Conservation (phyloP, 2,888 invertebrate genomes). For the Elysia crispata region DNA sequence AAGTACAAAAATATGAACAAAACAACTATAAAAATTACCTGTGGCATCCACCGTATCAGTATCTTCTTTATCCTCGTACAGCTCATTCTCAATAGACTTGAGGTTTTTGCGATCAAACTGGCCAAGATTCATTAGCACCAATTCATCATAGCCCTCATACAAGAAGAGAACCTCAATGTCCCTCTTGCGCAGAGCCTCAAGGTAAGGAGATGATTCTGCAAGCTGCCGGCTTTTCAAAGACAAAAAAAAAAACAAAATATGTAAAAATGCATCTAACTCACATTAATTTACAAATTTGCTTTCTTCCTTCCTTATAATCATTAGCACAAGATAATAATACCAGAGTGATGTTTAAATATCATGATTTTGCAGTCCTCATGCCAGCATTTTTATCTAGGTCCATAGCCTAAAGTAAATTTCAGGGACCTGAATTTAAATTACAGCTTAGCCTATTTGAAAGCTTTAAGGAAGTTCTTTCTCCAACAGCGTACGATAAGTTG, state of each 20-base stretch:
- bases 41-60: conserved; percentile 62
- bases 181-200: conserved; percentile 91
- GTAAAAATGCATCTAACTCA: no score
- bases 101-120: conserved; percentile 88
- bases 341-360: no score
- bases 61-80: conserved; percentile 83
- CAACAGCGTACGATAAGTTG: no score
- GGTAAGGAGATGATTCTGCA: conserved; percentile 96
- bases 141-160: conserved; percentile 97
- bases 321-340: no score
- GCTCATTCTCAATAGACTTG: conserved; percentile 95
- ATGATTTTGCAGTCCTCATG: no score
- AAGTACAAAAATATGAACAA: background rate
- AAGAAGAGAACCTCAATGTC: conserved; percentile 95
- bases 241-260: background rate
- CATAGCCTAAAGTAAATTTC: no score
- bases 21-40: background rate
- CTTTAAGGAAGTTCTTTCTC: no score
- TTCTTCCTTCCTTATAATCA: no score
- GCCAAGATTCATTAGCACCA: conserved; percentile 92
- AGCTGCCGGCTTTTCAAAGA: conserved; percentile 86
- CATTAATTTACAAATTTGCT: no score
- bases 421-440: no score
- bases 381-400: no score
- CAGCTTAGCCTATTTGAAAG: no score